These are phyloP conservation scores for Sisyra nigra DNA, from an alignment of 2,888 invertebrate genomes.

Conservation along the genomic window DNA sequence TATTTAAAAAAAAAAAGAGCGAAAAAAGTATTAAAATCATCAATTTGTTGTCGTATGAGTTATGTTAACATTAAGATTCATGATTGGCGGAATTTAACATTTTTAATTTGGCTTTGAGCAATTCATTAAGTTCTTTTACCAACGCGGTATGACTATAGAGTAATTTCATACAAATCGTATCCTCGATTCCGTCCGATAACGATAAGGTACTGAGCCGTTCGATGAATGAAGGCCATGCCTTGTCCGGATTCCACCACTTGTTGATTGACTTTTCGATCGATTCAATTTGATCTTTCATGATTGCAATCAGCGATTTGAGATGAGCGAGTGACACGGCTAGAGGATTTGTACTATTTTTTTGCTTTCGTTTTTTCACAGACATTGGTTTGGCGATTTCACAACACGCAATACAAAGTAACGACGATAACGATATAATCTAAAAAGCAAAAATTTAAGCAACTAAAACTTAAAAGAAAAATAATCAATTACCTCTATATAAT, in stretches of 20 bases:
- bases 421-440: constrained; percentile 40
- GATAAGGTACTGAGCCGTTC: constrained; percentile 27
- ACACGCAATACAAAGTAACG: constrained; percentile 38
- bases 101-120: constrained; percentile 37
- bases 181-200: constrained; percentile 24
- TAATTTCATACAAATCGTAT: constrained; percentile 30
- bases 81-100: constrained; percentile 30
- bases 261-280: constrained; percentile 29
- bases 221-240: constrained; percentile 22
- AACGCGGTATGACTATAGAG: constrained; percentile 32
- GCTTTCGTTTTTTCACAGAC: constrained; percentile 37
- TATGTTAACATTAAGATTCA: constrained; percentile 14
- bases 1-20: no score
- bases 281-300: constrained; percentile 21
- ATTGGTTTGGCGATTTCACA: constrained; percentile 33
- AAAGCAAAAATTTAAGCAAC: constrained; percentile 14
- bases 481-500: constrained; percentile 40
- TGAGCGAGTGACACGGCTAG: not conserved
- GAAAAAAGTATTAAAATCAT: not conserved
- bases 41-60: not conserved
- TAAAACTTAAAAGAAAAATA: not conserved
- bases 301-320: not conserved
- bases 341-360: constrained; percentile 26
- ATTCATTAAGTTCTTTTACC: constrained; percentile 32
- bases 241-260: constrained; percentile 29